Conservation (phyloP, 2,888 invertebrate species). For the Suillia variegata region DNA sequence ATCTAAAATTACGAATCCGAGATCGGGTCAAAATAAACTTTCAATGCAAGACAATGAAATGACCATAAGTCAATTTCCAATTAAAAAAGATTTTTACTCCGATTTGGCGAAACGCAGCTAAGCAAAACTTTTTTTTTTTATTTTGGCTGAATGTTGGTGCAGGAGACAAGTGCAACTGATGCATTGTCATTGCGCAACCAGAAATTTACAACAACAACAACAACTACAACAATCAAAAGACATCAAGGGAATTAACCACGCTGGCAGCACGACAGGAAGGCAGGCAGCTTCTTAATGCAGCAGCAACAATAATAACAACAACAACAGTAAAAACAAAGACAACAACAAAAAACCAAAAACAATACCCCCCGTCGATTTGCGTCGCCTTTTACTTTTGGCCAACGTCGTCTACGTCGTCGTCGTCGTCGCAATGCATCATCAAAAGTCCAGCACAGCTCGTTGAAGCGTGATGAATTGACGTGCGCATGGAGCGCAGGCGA, state of each 20-base stretch:
- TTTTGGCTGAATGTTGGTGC: not conserved
- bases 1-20: no score
- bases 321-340: not conserved
- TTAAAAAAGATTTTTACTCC: not conserved
- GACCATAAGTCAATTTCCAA: not conserved
- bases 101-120: not conserved
- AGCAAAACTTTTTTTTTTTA: not conserved
- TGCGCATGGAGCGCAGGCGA: no score
- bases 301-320: not conserved
- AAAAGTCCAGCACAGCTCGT: not conserved
- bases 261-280: no score
- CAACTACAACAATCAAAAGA: not conserved
- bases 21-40: no score
- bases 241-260: not conserved
- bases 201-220: not conserved
- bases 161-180: not conserved
- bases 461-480: not conserved
- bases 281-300: not conserved
- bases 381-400: conserved; percentile 2
- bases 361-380: not conserved
- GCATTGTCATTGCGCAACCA: not conserved
- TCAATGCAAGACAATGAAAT: no score
- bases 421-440: no score
- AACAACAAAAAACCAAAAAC: no score
- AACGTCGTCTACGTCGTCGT: no score